Evolutionary conservation across 1,140 invertebrate genomes (phyloP), one percentile per base, ranked within the genome.

Genomic region (Portunus trituberculatus): DNA sequence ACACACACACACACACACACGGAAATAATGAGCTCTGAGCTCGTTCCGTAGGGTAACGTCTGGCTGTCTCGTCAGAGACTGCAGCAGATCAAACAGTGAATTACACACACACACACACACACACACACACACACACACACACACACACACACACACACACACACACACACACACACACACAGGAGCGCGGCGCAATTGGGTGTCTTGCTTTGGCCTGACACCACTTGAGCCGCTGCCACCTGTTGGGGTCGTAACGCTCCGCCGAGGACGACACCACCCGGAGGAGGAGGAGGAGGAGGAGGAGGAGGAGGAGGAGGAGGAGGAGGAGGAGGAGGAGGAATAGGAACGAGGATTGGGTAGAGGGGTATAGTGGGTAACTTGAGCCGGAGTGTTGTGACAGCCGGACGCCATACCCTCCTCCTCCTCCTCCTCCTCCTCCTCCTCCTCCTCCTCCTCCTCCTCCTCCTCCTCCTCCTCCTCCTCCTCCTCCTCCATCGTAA

Each of bases 401-500:
- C 67, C 67, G 67, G 67, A 7, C 67, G n/a, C 67, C 6, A n/a
- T 8, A 76, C 20, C 67, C 59, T 20, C 20, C 20, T 20, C 20
- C 20, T 20, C 20, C 59, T 20, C 20, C 59, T 16, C 59, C 86
- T 29, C 46, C 86, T 46, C 76, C 89, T 48, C 92, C n/a, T 31
- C 46, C 90, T 46, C 39, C 31, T 87, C 39, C 31, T 46, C 88
- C n/a, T 46, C 84, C n/a, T 46, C 39, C 31, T 46, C 46, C 45
- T 46, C 45, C 31, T 48, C 88, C 31, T 48, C 25, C 25, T 46
- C 88, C 45, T 46, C 45, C n/a, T 46, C 39, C 88, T 48, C 46
- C 45, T 89, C 88, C 88, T 87, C 87, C 87, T 88, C 46, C 87
- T 94, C 31, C 16, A 20, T 92, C 39, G 12, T n/a, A 39, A 87